Evolutionary conservation across 2,888 invertebrate species (phyloP).

Genomic region (Thysanoteuthis rhombus): DNA sequence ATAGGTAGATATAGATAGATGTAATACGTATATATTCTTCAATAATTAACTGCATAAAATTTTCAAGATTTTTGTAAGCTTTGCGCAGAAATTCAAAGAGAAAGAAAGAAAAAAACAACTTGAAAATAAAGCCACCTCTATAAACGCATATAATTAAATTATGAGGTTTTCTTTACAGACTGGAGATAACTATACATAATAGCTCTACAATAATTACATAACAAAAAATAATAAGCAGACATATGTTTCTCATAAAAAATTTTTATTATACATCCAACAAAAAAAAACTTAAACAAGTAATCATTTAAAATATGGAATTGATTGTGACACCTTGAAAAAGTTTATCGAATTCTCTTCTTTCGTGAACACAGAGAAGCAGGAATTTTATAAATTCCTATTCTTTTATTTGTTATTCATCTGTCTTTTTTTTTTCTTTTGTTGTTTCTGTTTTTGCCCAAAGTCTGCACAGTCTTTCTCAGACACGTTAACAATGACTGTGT

Average conservation of each 20-base stretch:
- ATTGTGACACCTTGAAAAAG: neutral
- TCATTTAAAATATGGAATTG: neutral
- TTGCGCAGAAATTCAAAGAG: too few relatives aligned
- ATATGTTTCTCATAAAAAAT: neutral
- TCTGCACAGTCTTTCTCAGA: neutral
- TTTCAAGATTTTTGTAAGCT: neutral
- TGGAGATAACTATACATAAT: neutral
- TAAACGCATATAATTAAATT: neutral
- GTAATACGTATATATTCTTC: too few relatives aligned
- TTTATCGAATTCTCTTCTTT: neutral
- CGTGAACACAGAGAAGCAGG: neutral
- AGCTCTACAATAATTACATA: neutral
- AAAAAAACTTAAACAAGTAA: neutral
- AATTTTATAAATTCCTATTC: neutral
- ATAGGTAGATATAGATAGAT: too few relatives aligned
- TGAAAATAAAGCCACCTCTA: too few relatives aligned
- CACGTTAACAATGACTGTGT: neutral
- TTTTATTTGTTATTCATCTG: neutral
- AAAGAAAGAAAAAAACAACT: too few relatives aligned
- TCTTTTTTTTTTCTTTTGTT: neutral
- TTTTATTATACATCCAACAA: slow-evolving; percentile 12
- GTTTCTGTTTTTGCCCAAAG: neutral
- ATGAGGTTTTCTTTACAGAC: neutral
- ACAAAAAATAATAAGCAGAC: neutral
- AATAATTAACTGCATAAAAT: neutral